Evolutionary conservation across 2,888 invertebrate species (phyloP).

Genomic region (Rhagonycha lutea): DNA sequence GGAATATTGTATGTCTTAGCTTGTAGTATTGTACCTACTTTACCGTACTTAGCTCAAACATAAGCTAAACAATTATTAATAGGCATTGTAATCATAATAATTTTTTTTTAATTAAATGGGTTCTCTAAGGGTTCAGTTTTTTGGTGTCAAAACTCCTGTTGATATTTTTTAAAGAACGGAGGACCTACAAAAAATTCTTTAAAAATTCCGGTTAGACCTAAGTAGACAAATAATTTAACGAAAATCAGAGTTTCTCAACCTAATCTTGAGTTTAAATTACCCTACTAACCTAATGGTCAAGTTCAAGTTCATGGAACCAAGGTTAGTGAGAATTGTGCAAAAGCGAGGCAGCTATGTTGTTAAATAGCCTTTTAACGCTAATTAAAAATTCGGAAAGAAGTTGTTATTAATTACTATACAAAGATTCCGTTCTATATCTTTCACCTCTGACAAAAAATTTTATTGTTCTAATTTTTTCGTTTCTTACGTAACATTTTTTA

Average conservation of each 20-base stretch:
- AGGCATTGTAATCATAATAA: neutral
- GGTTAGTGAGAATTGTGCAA: neutral
- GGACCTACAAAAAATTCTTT: neutral
- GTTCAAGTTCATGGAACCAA: neutral
- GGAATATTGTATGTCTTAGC: constrained; percentile 88
- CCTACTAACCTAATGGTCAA: neutral
- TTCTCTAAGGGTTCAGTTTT: neutral
- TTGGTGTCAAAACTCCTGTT: neutral
- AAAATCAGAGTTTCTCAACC: neutral
- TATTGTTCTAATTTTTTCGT: neutral
- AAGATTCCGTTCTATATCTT: neutral
- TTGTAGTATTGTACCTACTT: constrained; percentile 69
- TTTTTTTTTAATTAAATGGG: neutral
- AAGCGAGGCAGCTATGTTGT: neutral
- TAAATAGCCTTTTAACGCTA: neutral
- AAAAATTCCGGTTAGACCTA: neutral
- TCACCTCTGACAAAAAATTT: no score
- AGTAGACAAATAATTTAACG: neutral
- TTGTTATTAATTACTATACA: neutral
- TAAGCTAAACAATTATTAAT: constrained; percentile 35
- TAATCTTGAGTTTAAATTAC: neutral
- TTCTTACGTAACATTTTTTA: neutral
- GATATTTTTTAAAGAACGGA: neutral
- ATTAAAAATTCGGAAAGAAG: neutral
- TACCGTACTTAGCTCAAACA: constrained; percentile 62